Conservation (phyloP, 2,113 vertebrate genomes). For the Meles meles region DNA sequence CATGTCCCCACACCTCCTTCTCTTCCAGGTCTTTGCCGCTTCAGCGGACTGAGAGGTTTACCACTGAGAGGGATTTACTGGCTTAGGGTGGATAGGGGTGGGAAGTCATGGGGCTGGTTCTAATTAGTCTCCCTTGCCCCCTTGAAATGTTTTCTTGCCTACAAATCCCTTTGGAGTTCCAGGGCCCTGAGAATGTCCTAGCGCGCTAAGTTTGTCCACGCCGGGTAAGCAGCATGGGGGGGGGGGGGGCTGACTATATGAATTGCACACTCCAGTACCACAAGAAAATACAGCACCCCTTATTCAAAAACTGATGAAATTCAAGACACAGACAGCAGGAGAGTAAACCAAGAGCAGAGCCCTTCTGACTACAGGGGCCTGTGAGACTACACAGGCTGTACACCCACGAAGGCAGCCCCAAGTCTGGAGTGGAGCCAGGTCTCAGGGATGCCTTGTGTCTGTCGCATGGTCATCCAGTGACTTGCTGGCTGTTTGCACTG, state of each 20-base stretch:
- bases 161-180: background rate
- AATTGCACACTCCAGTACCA: background rate
- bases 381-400: background rate
- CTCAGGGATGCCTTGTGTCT: background rate
- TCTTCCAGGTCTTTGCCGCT: background rate
- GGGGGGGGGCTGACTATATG: background rate
- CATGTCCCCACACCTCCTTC: background rate
- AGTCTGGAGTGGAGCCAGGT: background rate
- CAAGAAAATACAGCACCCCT: background rate
- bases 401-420: fast-evolving
- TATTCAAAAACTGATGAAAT: background rate
- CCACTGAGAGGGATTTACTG: background rate
- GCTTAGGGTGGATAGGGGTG: background rate
- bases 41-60: background rate
- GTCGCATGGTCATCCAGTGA: background rate
- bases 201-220: background rate
- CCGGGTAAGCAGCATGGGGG: background rate
- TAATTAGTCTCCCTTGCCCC: too few species aligned
- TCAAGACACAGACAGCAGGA: background rate
- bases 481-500: background rate
- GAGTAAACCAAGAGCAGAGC: fast-evolving
- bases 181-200: background rate
- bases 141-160: background rate
- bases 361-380: background rate
- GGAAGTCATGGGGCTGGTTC: background rate